Evolutionary conservation across 2,113 vertebrate species (phyloP), one percentile per base, ranked within the genome.

Genomic region (Podarcis cretensis): DNA sequence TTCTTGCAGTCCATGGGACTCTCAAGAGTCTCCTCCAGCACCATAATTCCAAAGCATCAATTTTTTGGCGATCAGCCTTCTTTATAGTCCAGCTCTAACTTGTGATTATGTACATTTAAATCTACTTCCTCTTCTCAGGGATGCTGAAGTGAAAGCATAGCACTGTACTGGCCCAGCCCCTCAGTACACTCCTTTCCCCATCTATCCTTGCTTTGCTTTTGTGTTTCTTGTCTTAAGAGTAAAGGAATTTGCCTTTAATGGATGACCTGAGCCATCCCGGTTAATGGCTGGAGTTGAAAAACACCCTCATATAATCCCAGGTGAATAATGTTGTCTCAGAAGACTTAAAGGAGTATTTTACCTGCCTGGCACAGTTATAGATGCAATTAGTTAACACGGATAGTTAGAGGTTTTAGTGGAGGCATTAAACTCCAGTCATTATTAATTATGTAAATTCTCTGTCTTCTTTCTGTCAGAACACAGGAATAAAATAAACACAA

Each of bases 371-470:
- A 77, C 88, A 32, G 92, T 97, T 96, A 97, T 91, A 94, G 95
- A 97, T 97, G 96, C 88, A 85, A 82, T 93, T 96, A 91, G 94
- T 94, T 96, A 94, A 74, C 95, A 84, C 82, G 92, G 91, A 90
- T 88, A 96, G 95, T 82, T 96, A 95, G 95, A 91, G 95, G 88
- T 78, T 96, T 96, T 94, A 95, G 95, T 94, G 43, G 83, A 95
- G 89, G 93, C 94, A 96, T 96, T 97, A 97, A 92, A 87, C 81
- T 90, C 32, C 89, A 96, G 96, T 97, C 96, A 89, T 96, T 96
- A 96, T 97, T 97, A 97, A 97, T 97, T 97, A 97, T 97, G 96
- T 96, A 97, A 95, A 96, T 96, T 96, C 92, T 95, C 91, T 88
- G 91, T 96, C 95, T 96, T 54, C 95, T 93, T 92, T 91, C 91